These are phyloP conservation scores for Zaprionus lachaisei DNA, from an alignment of 1,140 invertebrate species.

Conservation along the genomic window DNA sequence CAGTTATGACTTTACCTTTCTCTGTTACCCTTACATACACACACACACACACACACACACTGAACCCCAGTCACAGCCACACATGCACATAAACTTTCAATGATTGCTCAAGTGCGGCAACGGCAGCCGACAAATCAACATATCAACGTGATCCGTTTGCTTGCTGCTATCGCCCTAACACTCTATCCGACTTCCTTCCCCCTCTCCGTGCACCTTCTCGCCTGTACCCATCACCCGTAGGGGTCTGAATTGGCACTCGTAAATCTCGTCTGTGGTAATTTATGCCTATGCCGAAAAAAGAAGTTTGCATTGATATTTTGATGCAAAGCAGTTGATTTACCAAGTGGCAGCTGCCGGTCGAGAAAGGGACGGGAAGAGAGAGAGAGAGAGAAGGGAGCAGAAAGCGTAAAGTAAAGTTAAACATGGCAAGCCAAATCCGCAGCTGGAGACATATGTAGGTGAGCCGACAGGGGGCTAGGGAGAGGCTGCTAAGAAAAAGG, in stretches of 20 bases:
- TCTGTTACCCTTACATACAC: not conserved
- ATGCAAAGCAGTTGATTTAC: constrained; percentile 76
- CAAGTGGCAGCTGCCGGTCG: constrained; percentile 52
- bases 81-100: not conserved
- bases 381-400: not conserved
- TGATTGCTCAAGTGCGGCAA: constrained; percentile 3
- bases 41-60: not conserved
- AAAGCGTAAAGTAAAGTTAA: constrained; percentile 63
- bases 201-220: not conserved
- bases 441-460: constrained; percentile 36
- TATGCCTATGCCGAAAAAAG: constrained; percentile 60
- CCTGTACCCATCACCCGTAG: not conserved
- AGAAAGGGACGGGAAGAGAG: not conserved
- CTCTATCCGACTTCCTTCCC: not conserved
- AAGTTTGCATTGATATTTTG: constrained; percentile 75
- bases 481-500: constrained; percentile 21
- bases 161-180: not conserved
- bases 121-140: constrained; percentile 35
- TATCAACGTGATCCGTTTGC: constrained; percentile 18
- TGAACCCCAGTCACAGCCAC: too few species aligned
- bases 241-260: constrained; percentile 27
- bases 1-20: not conserved
- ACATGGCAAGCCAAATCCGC: constrained; percentile 65
- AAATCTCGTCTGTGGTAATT: constrained; percentile 53
- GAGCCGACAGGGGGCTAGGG: constrained; percentile 1